phyloP scores from a whole-genome alignment of 2,797 vertebrate genomes.

The Tadarida brasiliensis region DNA sequence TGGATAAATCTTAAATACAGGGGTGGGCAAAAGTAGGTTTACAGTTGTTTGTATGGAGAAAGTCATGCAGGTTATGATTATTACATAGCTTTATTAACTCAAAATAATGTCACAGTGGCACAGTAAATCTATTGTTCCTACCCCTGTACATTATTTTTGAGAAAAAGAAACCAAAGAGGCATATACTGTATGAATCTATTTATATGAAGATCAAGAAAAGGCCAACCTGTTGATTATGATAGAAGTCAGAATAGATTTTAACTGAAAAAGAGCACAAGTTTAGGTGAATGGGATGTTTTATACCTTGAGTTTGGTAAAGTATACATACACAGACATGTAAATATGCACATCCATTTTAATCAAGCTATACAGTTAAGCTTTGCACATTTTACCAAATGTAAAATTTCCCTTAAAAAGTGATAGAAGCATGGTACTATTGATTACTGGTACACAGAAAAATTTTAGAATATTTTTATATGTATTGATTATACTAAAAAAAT shows the following conservation, averaged over 20 bases:
- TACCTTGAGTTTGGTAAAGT: not conserved
- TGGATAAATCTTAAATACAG: constrained; percentile 12
- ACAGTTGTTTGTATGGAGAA: not conserved
- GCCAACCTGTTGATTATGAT: not conserved
- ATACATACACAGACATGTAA: not conserved
- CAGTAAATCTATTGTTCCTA: not conserved
- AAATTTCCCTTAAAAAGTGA: not conserved
- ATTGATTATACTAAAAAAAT: constrained; percentile 43
- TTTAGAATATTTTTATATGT: not conserved
- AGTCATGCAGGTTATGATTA: not conserved
- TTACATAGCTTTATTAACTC: not conserved
- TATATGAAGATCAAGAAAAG: not conserved
- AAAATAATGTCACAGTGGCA: not conserved
- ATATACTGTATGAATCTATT: not conserved
- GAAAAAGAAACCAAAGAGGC: not conserved
- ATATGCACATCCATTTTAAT: not conserved
- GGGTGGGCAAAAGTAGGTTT: not conserved
- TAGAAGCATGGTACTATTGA: not conserved
- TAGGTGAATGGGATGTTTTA: not conserved
- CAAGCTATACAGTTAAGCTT: not conserved
- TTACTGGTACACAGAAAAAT: not conserved
- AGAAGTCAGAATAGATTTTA: not conserved
- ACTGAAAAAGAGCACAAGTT: not conserved
- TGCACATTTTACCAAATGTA: not conserved
- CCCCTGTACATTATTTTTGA: not conserved